phyloP scores from a whole-genome alignment of 2,797 vertebrate species.

The Poeciliopsis paucimaculata region DNA sequence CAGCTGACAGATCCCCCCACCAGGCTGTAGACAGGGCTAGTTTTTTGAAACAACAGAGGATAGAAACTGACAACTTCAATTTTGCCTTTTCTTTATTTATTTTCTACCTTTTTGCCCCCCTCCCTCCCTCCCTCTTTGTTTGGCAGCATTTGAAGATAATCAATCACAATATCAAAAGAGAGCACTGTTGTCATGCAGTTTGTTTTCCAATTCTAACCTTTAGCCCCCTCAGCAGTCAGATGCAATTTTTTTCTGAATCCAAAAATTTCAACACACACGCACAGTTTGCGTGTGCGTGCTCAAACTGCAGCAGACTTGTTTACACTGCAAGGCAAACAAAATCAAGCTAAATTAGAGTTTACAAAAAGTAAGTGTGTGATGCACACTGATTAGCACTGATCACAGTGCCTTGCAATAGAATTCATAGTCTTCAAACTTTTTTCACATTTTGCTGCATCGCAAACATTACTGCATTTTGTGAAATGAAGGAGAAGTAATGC shows the following conservation, averaged over 20 bases:
- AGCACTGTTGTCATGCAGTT: constrained; percentile 53
- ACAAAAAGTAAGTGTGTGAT: constrained; percentile 58
- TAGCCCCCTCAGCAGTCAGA: constrained; percentile 46
- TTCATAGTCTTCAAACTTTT: not conserved
- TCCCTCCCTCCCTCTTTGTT: constrained; percentile 32
- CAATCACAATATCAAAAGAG: constrained; percentile 67
- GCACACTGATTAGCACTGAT: constrained; percentile 53
- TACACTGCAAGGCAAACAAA: constrained; percentile 41
- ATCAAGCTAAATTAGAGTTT: constrained; percentile 54
- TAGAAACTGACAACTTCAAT: constrained; percentile 69
- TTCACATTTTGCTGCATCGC: not conserved
- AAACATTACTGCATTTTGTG: not conserved
- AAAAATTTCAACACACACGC: constrained; percentile 32
- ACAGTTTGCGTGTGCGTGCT: not conserved
- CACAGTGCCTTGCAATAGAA: not conserved
- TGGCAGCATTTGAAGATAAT: constrained; percentile 69
- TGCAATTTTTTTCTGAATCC: constrained; percentile 37
- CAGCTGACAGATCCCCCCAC: constrained; percentile 70
- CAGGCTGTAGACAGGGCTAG: constrained; percentile 64
- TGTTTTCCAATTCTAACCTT: constrained; percentile 62
- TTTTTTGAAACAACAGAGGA: constrained; percentile 65
- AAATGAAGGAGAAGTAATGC: not conserved
- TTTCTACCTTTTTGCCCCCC: constrained; percentile 20
- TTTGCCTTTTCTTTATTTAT: constrained; percentile 49
- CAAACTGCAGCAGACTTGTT: constrained; percentile 2